Evolutionary conservation across 2,797 vertebrate genomes (phyloP).

Genomic region (Chromobotia macracanthus): DNA sequence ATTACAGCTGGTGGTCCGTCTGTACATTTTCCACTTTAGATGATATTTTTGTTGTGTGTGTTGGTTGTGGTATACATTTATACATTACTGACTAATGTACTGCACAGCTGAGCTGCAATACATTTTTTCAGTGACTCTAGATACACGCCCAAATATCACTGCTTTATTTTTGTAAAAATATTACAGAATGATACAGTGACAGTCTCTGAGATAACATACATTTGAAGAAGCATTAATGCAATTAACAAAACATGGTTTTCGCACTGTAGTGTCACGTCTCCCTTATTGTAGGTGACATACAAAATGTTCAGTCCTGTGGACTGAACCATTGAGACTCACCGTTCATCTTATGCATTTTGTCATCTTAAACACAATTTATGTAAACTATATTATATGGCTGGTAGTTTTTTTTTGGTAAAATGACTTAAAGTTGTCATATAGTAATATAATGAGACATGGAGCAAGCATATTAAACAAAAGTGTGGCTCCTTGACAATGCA

Average conservation of each 20-base stretch:
- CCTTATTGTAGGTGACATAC: no score
- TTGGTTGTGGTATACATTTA: neutral
- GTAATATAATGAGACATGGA: neutral
- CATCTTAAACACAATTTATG: neutral
- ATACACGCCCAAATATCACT: neutral
- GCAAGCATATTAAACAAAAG: neutral
- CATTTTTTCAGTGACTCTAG: neutral
- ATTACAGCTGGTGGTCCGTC: slow-evolving; percentile 30
- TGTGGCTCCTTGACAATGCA: neutral
- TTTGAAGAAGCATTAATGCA: neutral
- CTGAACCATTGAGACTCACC: no score
- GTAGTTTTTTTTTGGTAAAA: neutral
- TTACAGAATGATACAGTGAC: neutral
- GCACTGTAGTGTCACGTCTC: no score
- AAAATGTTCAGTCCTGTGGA: no score
- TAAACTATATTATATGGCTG: neutral
- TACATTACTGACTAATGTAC: neutral
- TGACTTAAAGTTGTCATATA: neutral
- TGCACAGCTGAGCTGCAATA: neutral
- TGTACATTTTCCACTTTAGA: slow-evolving; percentile 25
- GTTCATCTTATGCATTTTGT: neutral
- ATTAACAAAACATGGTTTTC: no score
- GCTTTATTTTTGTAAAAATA: neutral
- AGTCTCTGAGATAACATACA: neutral
- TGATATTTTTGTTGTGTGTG: neutral